Evolutionary conservation across 2,888 invertebrate genomes (phyloP), one percentile per base, ranked within the genome.

Genomic region (Tachina fera): DNA sequence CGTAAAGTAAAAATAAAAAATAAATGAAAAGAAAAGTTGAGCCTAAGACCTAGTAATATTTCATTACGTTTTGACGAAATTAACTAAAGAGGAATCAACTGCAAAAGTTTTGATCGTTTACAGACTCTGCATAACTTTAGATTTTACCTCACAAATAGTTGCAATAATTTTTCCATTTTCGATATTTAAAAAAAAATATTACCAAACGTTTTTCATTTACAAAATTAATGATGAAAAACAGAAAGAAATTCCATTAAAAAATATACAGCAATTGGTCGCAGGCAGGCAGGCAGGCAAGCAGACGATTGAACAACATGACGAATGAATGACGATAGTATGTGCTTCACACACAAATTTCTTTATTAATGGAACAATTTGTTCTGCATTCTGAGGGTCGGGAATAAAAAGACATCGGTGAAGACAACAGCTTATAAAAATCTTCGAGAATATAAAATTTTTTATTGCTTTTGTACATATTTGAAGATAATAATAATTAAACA

Each of bases 171-270:
- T 68, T 51, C 1, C 11, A 53, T 39, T 56, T 58, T 53, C 56
- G 47, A 45, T 65, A 65, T 56, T 13, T 56, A 39, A 14, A 41
- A 58, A 31, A 31, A 31, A 31, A 31, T 8, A 47, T 16, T 11
- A 76, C 19, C 49, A 63, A 65, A 56, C 19, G n/a, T 74, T 51
- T 22, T 58, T 45, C 47, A 58, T 39, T 67, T 76, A 51, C 61
- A 51, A 68, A 60, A 58, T 61, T 43, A 60, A 51, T 49, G 31
- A 31, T 6, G 31, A 31, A n/a, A 31, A 31, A 9, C 70, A 68
- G 41, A 68, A 74, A 56, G 61, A 75, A 70, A 83, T 65, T 83
- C 58, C 49, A 49, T 67, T 71, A 49, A 41, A 67, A 81, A 68
- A 68, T 39, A n/a, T 53, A 16, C 45, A 68, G 74, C 83, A 78